Base-by-base conservation (phyloP, 2,888 invertebrate genomes). In the Spilosoma lubricipeda region DNA sequence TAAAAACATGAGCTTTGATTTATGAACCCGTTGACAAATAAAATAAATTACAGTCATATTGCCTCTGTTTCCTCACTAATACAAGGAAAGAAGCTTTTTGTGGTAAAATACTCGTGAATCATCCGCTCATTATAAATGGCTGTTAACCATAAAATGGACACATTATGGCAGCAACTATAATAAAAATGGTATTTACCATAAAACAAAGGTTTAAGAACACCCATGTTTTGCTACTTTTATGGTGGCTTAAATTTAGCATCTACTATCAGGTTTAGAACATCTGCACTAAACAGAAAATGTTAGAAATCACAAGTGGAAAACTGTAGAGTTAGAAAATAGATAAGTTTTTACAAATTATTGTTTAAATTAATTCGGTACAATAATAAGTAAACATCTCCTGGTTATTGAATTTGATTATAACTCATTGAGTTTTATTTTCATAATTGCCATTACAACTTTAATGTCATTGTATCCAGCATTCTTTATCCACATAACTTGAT, bases 191-290 rank as follows among this genome's bases (percentile, higher is more conserved):
- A 89, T 90, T 63, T 86, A 87, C 82, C 88, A 90, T 93, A 92
- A 93, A 93, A 91, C 89, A 91, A 90, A 91, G 86, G 83, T 87
- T 86, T 84, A 72, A 84, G 89, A 85, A 91, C 92, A 90, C 92
- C 92, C 92, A 92, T 92, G 88, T 83, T 76, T 80, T 85, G 86
- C 86, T 87, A 88, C 85, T 88, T 91, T 91, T 89, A 88, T 85
- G 87, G 85, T 89, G 80, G 77, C 65, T 59, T 70, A 73, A 76
- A 75, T 80, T 81, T 78, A 72, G 71, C 64, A 59, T 75, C 73
- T 68, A 71, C 52, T 20, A 33, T 48, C n/a, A 36, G 48, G 13
- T 71, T 33, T n/a, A 30, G 18, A 33, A 65, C 65, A 33, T 66
- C 4, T n/a, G 15, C n/a, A 59, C 69, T 27, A 39, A 27, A 36